phyloP scores from a whole-genome alignment of 2,797 vertebrate genomes.

The Phaenicophaeus curvirostris region DNA sequence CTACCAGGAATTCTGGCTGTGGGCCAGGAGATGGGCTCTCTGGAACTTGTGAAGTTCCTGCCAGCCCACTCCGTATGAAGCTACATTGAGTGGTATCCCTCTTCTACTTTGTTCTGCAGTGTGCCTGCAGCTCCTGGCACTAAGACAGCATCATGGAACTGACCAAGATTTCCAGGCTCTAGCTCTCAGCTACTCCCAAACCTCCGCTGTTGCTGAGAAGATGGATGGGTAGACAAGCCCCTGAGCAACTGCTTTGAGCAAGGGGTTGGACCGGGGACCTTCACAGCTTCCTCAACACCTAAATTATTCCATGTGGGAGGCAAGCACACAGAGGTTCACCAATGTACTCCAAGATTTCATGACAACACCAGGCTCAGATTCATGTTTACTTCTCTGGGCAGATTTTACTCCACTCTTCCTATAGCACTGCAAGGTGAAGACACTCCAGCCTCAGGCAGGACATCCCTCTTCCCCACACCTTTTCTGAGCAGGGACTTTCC shows the following conservation, averaged over 20 bases:
- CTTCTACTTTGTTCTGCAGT: not conserved
- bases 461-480: not conserved
- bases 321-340: not conserved
- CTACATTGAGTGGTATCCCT: not conserved
- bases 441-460: not conserved
- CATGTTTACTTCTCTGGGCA: not conserved
- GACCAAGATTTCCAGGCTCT: not conserved
- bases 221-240: not conserved
- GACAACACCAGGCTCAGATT: not conserved
- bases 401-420: not conserved
- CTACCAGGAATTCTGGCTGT: not conserved
- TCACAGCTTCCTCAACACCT: not conserved
- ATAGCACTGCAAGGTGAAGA: not conserved
- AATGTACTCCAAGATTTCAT: not conserved
- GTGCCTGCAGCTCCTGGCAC: rapidly evolving
- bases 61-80: not conserved
- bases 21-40: not conserved
- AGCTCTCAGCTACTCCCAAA: not conserved
- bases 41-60: not conserved
- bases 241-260: not conserved
- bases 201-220: not conserved
- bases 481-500: slow-evolving; percentile 1
- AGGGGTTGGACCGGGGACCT: not conserved
- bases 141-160: rapidly evolving
- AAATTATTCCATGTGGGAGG: not conserved